phyloP scores from a whole-genome alignment of 2,113 vertebrate genomes.

The Mustela nigripes region DNA sequence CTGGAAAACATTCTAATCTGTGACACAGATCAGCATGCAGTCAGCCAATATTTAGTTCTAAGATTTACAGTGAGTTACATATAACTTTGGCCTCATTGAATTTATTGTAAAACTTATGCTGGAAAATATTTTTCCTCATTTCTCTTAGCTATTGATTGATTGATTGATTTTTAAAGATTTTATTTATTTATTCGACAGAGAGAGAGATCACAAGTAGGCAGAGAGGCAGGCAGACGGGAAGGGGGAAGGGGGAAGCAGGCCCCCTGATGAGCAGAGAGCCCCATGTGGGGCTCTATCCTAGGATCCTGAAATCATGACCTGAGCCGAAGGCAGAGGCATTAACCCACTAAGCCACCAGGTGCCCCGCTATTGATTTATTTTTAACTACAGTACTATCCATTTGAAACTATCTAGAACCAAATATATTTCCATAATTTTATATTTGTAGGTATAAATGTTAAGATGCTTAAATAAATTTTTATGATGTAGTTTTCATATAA shows the following conservation, averaged over 20 bases:
- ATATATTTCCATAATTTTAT: background rate
- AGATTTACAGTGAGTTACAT: background rate
- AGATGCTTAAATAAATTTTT: background rate
- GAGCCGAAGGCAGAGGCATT: no score
- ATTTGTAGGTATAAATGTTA: background rate
- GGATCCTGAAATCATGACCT: no score
- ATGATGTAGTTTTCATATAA: background rate
- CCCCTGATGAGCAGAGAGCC: no score
- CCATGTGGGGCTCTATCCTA: no score
- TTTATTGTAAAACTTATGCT: background rate
- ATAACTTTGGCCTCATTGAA: background rate
- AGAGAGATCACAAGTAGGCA: no score
- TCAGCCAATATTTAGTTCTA: background rate
- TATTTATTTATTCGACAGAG: no score
- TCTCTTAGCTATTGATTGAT: background rate
- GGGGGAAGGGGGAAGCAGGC: no score
- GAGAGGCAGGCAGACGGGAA: no score
- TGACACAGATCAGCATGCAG: background rate
- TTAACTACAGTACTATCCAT: background rate
- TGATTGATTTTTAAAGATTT: no score
- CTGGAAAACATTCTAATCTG: background rate
- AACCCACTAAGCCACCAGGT: no score
- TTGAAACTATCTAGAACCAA: background rate
- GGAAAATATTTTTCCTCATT: slow-evolving; percentile 9
- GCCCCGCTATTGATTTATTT: background rate